A percentile compares a stretch with the other conserved stretches of the same genome.
phyloP scores from a whole-genome alignment of 2,888 invertebrate genomes.

The Drosophila parthenogenetica region DNA sequence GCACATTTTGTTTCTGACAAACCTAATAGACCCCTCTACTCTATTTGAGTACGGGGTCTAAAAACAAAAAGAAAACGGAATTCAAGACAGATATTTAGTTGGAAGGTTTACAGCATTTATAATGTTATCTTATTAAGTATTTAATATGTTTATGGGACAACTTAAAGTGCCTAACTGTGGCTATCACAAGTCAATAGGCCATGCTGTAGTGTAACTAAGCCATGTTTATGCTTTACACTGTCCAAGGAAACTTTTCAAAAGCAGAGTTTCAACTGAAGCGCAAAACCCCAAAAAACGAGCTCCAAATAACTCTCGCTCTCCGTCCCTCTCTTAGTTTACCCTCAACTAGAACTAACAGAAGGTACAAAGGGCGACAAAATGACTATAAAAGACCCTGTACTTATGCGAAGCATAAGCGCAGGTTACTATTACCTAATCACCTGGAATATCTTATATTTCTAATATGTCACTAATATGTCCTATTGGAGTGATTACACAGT shows the following conservation, averaged over 20 bases:
- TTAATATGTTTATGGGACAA: constrained; percentile 49
- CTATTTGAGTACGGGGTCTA: too few species aligned
- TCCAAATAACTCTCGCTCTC: constrained; percentile 50
- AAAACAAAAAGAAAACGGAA: background rate
- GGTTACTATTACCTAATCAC: too few species aligned
- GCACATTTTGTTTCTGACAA: too few species aligned
- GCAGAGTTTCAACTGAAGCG: constrained; percentile 36
- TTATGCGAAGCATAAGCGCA: too few species aligned
- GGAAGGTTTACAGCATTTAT: constrained; percentile 16
- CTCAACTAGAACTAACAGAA: constrained; percentile 1
- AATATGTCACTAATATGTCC: too few species aligned
- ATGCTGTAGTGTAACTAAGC: constrained; percentile 60
- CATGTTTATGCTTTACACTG: constrained; percentile 67
- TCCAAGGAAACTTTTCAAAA: constrained; percentile 63
- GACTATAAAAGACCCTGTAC: too few species aligned
- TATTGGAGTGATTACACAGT: too few species aligned
- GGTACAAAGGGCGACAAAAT: too few species aligned
- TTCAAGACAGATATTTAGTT: background rate
- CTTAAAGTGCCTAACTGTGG: constrained; percentile 32
- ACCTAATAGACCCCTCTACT: too few species aligned
- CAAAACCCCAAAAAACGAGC: constrained; percentile 49
- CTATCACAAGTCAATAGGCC: constrained; percentile 60
- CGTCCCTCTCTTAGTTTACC: constrained; percentile 16
- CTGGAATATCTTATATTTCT: too few species aligned
- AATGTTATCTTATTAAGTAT: constrained; percentile 39